phyloP scores from a whole-genome alignment of 2,888 invertebrate species.

The Papilio protenor region DNA sequence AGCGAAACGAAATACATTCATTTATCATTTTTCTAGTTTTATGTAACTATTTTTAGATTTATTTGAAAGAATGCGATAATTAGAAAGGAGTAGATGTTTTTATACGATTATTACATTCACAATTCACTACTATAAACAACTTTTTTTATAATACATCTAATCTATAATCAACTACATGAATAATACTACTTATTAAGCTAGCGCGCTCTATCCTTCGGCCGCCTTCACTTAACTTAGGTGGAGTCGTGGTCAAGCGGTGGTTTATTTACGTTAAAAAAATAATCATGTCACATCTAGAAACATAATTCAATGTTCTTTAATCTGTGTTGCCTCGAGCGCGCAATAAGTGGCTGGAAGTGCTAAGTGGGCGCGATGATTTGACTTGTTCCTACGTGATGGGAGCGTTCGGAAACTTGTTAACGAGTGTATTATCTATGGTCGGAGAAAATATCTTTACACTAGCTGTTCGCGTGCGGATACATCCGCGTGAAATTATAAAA shows the following conservation, averaged over 20 bases:
- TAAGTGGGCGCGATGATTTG: constrained; percentile 16
- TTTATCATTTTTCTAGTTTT: not conserved
- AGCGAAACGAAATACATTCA: not conserved
- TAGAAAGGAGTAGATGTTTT: too few species aligned
- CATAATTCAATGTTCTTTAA: not conserved
- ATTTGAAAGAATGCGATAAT: not conserved
- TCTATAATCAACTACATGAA: too few species aligned
- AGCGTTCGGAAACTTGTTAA: constrained; percentile 27
- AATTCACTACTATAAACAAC: too few species aligned
- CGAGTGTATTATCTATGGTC: constrained; percentile 24
- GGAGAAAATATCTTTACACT: constrained; percentile 42
- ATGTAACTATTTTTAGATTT: not conserved
- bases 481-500: too few species aligned
- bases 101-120: too few species aligned
- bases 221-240: too few species aligned
- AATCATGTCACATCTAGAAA: not conserved
- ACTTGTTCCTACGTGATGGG: constrained; percentile 33
- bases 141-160: too few species aligned
- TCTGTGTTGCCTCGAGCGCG: not conserved
- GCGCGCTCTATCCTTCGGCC: too few species aligned
- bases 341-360: constrained; percentile 25
- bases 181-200: too few species aligned
- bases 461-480: too few species aligned
- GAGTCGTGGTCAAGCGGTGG: too few species aligned
- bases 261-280: too few species aligned